phyloP scores from a whole-genome alignment of 2,113 vertebrate genomes.

The Triplophysa tibetana region DNA sequence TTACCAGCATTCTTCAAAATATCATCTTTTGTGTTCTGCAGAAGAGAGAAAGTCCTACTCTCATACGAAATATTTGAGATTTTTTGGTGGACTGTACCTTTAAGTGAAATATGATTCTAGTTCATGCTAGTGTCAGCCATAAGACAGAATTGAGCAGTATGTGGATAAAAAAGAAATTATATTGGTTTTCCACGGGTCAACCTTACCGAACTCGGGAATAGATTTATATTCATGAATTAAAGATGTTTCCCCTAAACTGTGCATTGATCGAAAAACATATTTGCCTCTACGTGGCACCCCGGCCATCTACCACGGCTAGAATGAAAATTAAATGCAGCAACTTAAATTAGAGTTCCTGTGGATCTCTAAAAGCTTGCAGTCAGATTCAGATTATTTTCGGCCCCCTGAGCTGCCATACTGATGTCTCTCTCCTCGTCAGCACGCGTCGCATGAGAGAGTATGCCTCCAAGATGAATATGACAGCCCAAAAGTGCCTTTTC shows the following conservation, averaged over 20 bases:
- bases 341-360: conserved; percentile 34
- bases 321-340: conserved; percentile 29
- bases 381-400: conserved; percentile 48
- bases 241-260: conserved; percentile 4
- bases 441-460: conserved; percentile 38
- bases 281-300: conserved; percentile 29
- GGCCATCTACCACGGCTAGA: conserved; percentile 30
- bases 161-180: conserved; percentile 38
- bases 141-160: not conserved
- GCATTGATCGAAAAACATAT: conserved; percentile 36
- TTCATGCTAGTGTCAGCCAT: not conserved
- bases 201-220: conserved; percentile 5
- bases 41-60: no score
- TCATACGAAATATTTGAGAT: no score
- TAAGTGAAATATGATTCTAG: not conserved
- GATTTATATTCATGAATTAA: conserved; percentile 49
- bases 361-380: conserved; percentile 46
- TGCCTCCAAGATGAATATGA: conserved; percentile 43
- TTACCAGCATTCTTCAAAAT: no score
- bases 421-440: conserved; percentile 27
- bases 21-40: no score
- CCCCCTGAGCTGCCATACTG: conserved; percentile 48
- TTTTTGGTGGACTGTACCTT: no score
- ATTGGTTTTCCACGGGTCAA: conserved; percentile 16
- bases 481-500: conserved; percentile 47